Evolutionary conservation across 2,113 vertebrate species (phyloP).

Genomic region (Puffinus mauretanicus): DNA sequence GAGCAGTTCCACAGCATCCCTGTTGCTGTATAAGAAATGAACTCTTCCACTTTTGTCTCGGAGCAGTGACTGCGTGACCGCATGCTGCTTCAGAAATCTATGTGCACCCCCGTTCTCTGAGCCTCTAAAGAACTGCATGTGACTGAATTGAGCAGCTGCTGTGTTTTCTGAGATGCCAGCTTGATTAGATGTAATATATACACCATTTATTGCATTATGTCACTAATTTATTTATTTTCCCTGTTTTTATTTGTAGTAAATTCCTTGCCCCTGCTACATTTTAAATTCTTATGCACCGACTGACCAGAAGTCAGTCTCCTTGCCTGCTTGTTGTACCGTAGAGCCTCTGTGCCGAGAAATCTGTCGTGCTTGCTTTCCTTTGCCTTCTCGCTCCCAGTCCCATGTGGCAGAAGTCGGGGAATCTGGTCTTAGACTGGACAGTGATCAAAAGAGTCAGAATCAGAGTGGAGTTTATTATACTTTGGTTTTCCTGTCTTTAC

Average conservation of each 20-base stretch:
- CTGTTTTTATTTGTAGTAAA: background rate
- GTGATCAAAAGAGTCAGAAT: background rate
- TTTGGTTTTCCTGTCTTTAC: background rate
- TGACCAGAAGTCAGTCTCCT: background rate
- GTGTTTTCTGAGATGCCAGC: background rate
- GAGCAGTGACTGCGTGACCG: background rate
- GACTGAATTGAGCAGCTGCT: slow-evolving; percentile 19
- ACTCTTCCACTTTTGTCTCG: background rate
- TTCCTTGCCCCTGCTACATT: background rate
- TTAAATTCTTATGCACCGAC: background rate
- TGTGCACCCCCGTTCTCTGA: background rate
- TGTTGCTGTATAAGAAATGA: background rate
- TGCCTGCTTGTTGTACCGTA: background rate
- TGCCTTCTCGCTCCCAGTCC: background rate
- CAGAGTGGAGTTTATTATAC: background rate
- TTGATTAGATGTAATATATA: background rate
- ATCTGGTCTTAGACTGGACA: background rate
- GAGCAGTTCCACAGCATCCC: background rate
- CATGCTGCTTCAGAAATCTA: background rate
- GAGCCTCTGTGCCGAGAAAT: background rate
- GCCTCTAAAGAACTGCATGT: background rate
- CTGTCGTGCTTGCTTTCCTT: background rate
- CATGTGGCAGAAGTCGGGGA: background rate
- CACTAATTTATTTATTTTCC: background rate
- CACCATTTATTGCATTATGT: background rate